phyloP scores from a whole-genome alignment of 2,797 vertebrate species.

The Coluber constrictor region DNA sequence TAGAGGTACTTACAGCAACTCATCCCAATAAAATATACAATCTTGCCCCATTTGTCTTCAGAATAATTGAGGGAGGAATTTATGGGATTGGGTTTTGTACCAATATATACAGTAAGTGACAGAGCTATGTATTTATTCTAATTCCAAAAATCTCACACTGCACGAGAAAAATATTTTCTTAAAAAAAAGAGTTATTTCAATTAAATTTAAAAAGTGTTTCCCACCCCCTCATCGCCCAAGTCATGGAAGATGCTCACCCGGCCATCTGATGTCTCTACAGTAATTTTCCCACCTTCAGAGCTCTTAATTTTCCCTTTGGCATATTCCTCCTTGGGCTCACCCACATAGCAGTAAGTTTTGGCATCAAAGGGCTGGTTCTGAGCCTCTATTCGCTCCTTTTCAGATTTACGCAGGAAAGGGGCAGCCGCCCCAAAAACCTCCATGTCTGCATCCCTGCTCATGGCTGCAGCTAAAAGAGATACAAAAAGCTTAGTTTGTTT shows the following conservation, averaged over 20 bases:
- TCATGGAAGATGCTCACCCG: conserved; percentile 59
- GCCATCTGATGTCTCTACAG: conserved; percentile 75
- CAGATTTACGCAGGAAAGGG: conserved; percentile 76
- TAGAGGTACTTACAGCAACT: background rate
- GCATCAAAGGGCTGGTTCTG: conserved; percentile 82
- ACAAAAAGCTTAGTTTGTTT: background rate
- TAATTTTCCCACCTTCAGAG: conserved; percentile 72
- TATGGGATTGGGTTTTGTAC: background rate
- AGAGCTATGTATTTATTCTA: background rate
- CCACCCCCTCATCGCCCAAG: background rate
- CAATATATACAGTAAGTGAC: background rate
- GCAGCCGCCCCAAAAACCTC: conserved; percentile 77
- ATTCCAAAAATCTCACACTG: background rate
- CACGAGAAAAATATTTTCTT: background rate
- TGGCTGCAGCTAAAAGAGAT: conserved; percentile 62
- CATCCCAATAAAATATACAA: background rate
- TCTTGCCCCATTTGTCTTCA: background rate
- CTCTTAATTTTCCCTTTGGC: conserved; percentile 78
- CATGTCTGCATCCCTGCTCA: conserved; percentile 78
- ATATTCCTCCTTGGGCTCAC: conserved; percentile 76
- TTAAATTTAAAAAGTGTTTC: background rate
- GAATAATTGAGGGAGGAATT: background rate
- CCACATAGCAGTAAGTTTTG: conserved; percentile 81
- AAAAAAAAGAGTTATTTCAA: background rate
- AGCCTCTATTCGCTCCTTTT: conserved; percentile 79